Conservation (phyloP, 2,113 vertebrate species). For the Boulengeromyrus knoepffleri region DNA sequence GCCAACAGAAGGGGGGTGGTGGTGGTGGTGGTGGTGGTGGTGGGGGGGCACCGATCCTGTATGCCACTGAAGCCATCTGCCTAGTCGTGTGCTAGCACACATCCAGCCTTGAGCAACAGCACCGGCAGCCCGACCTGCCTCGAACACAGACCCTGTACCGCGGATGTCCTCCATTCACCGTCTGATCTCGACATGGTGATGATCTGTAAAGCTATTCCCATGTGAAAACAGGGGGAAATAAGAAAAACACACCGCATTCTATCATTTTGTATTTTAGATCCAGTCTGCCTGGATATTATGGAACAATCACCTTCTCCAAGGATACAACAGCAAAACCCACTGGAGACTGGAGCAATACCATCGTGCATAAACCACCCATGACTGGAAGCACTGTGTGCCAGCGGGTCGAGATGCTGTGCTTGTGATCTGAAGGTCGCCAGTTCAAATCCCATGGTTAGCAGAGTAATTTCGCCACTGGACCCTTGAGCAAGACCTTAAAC, state of each 20-base stretch:
- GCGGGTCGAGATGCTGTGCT: background rate
- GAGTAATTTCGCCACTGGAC: background rate
- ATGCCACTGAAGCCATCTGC: constrained; percentile 68
- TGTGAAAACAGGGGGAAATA: background rate
- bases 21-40: too few relatives aligned
- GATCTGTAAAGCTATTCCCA: background rate
- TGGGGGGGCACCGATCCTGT: constrained; percentile 46
- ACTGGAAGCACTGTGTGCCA: background rate
- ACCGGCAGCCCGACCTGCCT: background rate
- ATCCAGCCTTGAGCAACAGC: constrained; percentile 53
- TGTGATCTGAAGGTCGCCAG: background rate
- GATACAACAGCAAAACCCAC: background rate
- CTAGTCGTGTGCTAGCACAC: constrained; percentile 55
- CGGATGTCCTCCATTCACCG: background rate
- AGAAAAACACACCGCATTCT: background rate
- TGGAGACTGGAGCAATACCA: background rate
- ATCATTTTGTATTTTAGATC: background rate
- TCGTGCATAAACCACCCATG: background rate
- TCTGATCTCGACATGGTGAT: background rate
- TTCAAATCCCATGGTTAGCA: background rate
- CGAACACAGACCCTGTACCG: background rate
- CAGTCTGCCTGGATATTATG: background rate
- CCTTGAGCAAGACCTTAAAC: background rate
- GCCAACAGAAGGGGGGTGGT: constrained; percentile 51
- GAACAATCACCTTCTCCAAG: background rate